A percentile compares a stretch with the other conserved stretches of the same genome.
Conservation (phyloP, 2,797 vertebrate species). For the Merluccius polli region DNA sequence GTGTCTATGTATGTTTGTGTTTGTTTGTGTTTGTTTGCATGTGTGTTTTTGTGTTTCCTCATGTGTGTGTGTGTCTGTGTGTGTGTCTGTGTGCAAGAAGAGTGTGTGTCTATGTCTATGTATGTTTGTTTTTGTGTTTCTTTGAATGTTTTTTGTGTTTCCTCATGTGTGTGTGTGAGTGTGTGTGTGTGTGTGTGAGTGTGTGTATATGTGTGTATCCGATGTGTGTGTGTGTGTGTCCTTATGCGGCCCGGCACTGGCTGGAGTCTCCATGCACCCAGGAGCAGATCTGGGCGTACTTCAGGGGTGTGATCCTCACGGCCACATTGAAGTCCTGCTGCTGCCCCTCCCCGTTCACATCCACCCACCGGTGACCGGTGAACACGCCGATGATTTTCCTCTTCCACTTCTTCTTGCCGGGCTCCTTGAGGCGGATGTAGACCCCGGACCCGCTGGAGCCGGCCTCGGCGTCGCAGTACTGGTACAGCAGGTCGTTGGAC, state of each 20-base stretch:
- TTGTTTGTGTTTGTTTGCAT: slow-evolving; percentile 31
- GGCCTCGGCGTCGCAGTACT: slow-evolving; percentile 90
- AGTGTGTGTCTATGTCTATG: not conserved
- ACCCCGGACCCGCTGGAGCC: slow-evolving; percentile 93
- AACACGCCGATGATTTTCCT: slow-evolving; percentile 93
- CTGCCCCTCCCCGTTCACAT: slow-evolving; percentile 78
- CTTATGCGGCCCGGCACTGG: slow-evolving; percentile 77
- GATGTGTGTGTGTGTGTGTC: slow-evolving; percentile 6
- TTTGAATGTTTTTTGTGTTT: not conserved
- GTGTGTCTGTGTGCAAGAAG: not conserved
- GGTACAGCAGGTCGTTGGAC: slow-evolving; percentile 90
- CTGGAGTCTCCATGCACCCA: slow-evolving; percentile 89
- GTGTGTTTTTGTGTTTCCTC: slow-evolving; percentile 5
- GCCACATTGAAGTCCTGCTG: slow-evolving; percentile 98
- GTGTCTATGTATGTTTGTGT: not conserved
- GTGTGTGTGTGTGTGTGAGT: not conserved
- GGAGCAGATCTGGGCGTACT: slow-evolving; percentile 94
- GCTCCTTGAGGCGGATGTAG: slow-evolving; percentile 92
- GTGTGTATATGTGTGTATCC: not conserved
- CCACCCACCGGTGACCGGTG: slow-evolving; percentile 93
- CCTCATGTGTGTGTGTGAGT: not conserved
- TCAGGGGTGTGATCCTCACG: slow-evolving; percentile 92
- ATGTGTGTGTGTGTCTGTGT: not conserved
- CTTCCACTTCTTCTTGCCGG: slow-evolving; percentile 86
- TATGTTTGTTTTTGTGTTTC: not conserved